Evolutionary conservation across 2,888 invertebrate species (phyloP), one percentile per base, ranked within the genome.

Genomic region (Drosophila setosimentum): DNA sequence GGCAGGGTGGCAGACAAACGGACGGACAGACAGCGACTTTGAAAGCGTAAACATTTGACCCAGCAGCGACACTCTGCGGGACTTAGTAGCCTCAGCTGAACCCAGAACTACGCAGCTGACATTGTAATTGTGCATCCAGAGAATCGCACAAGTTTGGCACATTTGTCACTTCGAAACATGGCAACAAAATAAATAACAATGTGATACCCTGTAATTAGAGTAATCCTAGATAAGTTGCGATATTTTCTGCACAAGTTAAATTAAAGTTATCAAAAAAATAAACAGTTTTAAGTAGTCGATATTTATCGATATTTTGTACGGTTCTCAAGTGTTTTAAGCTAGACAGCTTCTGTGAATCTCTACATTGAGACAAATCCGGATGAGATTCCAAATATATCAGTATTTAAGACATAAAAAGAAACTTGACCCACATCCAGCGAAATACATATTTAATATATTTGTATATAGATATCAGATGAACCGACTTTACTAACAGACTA

Each of bases 81-180:
- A 45, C 7, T 45, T 7, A 21, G 29, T n/a, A 7, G 29, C 18
- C n/a, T n/a, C 45, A 21, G 42, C 18, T 58, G 42, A 10, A 8
- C 21, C 10, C 13, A 1, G 10, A 40, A 21, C 48, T 33, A 45
- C 40, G 49, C 49, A 66, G 53, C 50, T 50, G 58, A 13, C 61
- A 63, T 61, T 78, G 77, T 58, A 68, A 77, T 73, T 77, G 65
- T 77, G 73, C 73, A 69, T 68, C 68, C 63, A 42, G 59, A 63
- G 66, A 68, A 67, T 59, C 75, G 66, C 63, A 77, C 77, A 83
- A 83, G 65, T 86, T 82, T 82, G 80, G 63, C 82, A 80, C 80
- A 83, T 83, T 81, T 82, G 82, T 86, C 80, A 86, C 76, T 66
- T 68, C 33, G 73, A 55, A 55, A 74, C 73, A 78, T 35, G 37